Percentiles rank a stretch among this genome's conserved stretches.
Evolutionary conservation across 2,113 vertebrate species (phyloP).

Genomic region (Tachysurus fulvidraco): DNA sequence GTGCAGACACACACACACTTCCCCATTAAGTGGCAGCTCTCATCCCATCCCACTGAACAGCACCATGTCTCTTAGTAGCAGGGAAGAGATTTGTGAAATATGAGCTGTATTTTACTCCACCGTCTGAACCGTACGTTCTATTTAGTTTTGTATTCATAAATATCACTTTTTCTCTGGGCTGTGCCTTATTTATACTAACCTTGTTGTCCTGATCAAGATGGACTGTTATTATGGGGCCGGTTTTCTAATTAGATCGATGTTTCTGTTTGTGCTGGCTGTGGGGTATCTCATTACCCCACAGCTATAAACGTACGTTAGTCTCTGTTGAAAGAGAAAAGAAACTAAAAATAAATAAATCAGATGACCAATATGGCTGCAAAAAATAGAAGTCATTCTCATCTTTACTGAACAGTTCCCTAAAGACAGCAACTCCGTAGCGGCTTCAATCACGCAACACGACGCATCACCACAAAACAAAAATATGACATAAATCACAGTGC

Average conservation of each 20-base stretch:
- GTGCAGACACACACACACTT: too few relatives aligned
- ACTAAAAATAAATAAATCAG: neutral
- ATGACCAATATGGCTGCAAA: neutral
- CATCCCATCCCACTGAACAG: neutral
- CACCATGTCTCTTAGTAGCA: neutral
- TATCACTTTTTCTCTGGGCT: neutral
- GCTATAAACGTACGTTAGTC: conserved; percentile 5
- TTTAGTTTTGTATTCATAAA: neutral
- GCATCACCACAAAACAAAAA: neutral
- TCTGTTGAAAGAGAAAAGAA: neutral
- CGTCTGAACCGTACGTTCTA: neutral
- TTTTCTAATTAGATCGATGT: conserved; percentile 13
- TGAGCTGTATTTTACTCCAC: neutral
- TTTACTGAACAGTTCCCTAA: neutral
- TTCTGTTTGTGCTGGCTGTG: conserved; percentile 1
- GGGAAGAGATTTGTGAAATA: neutral
- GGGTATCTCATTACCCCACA: neutral
- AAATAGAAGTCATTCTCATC: neutral
- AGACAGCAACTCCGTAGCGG: neutral
- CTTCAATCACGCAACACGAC: neutral
- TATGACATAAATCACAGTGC: neutral
- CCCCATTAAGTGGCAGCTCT: neutral
- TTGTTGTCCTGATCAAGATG: neutral
- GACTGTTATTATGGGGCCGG: neutral
- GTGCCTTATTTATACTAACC: neutral